Evolutionary conservation across 2,888 invertebrate genomes (phyloP), one percentile per base, ranked within the genome.

Genomic region (Philhelius pedissequus): DNA sequence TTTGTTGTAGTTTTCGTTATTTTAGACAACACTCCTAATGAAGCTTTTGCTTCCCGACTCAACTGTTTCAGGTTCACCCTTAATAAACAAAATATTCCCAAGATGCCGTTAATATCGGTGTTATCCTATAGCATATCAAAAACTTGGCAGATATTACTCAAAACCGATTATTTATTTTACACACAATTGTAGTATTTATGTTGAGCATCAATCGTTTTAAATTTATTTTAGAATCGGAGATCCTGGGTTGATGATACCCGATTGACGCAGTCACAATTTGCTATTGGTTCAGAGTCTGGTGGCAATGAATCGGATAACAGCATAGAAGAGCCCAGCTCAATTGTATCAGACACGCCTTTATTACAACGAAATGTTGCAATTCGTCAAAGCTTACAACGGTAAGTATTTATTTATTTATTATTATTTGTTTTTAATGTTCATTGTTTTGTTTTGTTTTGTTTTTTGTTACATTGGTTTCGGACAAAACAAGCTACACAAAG

Each of bases 221-320:
- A 27, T 40, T 4, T 6, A 18, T 2, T 38, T 71, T 92, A 95
- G 93, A 95, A 96, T 90, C 95, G 96, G 68, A 93, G 95, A 84
- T 95, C 94, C 3, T 94, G 94, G 94, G 93, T 94, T 52, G 96
- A 96, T 88, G 96, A 96, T 88, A 92, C 94, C 0, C 93, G 93
- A 87, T 92, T 94, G 66, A 94, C 94, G 0, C 94, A 94, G 87
- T 94, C 95, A 0, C 94, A 95, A 88, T 92, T 94, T 80, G 94
- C 94, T 5, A 90, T 94, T 60, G 94, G 94, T 27, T 94, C 94
- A 4, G 94, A 94, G 89, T 96, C 96, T 0, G 95, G 95, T 18
- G 94, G 94, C 27, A 94, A 94, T 88, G 96, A 96, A 90, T 96
- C 96, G 0, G 96, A 97, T 88, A 96, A 94, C 60, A 96, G 96